These are phyloP conservation scores for Centropus bengalensis DNA, from an alignment of 2,113 vertebrate species.

Conservation along the genomic window DNA sequence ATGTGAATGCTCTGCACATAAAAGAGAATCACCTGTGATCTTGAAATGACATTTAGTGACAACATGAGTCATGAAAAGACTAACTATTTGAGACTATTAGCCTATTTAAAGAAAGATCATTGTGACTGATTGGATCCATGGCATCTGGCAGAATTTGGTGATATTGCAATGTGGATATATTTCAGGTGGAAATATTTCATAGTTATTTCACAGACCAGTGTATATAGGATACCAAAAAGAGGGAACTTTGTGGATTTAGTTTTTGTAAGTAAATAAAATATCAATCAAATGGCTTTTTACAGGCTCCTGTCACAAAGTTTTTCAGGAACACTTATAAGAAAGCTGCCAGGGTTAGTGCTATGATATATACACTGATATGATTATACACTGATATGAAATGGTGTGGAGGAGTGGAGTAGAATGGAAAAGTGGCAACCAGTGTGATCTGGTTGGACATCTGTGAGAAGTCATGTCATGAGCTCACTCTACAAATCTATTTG, in stretches of 20 bases:
- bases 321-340: neutral
- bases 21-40: neutral
- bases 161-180: neutral
- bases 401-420: neutral
- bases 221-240: neutral
- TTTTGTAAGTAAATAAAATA: neutral
- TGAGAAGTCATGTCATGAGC: accelerated
- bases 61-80: neutral
- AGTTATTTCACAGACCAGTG: neutral
- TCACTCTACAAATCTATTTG: neutral
- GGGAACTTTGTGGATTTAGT: neutral
- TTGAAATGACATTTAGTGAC: neutral
- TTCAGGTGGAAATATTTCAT: neutral
- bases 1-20: neutral
- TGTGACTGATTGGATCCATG: neutral
- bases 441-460: too few relatives aligned
- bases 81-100: neutral
- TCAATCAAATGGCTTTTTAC: neutral
- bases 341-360: neutral
- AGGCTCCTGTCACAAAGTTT: neutral
- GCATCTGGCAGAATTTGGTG: neutral
- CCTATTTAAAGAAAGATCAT: neutral
- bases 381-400: neutral
- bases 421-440: neutral
- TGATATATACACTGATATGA: neutral